phyloP scores from a whole-genome alignment of 2,888 invertebrate genomes.

The Agonopterix heracliana region DNA sequence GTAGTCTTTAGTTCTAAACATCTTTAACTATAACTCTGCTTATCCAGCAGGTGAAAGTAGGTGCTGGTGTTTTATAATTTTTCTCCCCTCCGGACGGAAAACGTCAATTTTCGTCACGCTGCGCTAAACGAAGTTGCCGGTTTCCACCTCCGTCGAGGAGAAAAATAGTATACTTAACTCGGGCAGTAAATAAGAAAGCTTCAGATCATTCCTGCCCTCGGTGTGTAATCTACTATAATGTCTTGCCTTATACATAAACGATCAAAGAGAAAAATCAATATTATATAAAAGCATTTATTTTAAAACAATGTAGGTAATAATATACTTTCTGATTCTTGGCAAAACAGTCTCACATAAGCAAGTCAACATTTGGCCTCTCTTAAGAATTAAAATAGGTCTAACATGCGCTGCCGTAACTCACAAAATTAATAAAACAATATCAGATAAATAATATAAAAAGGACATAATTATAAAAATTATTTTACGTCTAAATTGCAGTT shows the following conservation, averaged over 20 bases:
- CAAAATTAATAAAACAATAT: constrained; percentile 65
- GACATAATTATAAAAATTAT: constrained; percentile 64
- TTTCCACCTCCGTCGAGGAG: too few species aligned
- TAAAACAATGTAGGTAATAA: constrained; percentile 76
- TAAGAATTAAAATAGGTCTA: constrained; percentile 71
- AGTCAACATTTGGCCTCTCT: constrained; percentile 77
- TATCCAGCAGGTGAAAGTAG: too few species aligned
- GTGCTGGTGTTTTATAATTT: too few species aligned
- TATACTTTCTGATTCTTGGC: constrained; percentile 77
- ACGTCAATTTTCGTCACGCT: too few species aligned
- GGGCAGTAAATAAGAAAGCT: too few species aligned
- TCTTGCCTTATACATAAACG: not conserved
- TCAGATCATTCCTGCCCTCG: too few species aligned
- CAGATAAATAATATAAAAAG: constrained; percentile 70
- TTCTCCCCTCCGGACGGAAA: too few species aligned
- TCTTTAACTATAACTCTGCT: too few species aligned
- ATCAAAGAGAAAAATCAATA: constrained; percentile 14
- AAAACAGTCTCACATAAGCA: constrained; percentile 77
- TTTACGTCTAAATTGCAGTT: constrained; percentile 65
- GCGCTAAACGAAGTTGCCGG: too few species aligned
- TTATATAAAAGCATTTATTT: constrained; percentile 77
- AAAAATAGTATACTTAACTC: too few species aligned
- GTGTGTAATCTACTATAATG: too few species aligned
- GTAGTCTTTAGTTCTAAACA: too few species aligned
- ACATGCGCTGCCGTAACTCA: constrained; percentile 75